These are phyloP conservation scores for Caenorhabditis angaria DNA, from an alignment of 2,888 invertebrate genomes.

Conservation along the genomic window DNA sequence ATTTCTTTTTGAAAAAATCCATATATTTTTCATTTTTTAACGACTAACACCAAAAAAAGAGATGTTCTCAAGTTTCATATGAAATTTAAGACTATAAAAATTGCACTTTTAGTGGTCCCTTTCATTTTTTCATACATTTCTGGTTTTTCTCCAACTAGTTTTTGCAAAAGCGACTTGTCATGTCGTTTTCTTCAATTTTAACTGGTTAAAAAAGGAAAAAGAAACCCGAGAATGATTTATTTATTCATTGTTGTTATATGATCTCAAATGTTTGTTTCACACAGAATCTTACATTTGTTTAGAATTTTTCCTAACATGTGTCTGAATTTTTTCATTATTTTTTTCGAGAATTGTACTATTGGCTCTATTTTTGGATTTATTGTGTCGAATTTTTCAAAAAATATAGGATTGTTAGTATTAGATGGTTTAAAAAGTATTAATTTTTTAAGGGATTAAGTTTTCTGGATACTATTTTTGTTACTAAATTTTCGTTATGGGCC, in stretches of 20 bases:
- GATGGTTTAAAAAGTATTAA: too few species aligned
- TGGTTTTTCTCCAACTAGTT: background rate
- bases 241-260: background rate
- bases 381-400: too few species aligned
- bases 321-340: too few species aligned
- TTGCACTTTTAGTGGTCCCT: background rate
- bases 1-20: background rate
- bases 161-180: background rate
- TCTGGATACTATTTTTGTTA: too few species aligned
- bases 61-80: conserved; percentile 2
- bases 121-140: background rate
- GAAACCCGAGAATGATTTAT: background rate
- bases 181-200: background rate
- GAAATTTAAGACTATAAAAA: background rate
- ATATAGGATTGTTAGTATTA: too few species aligned
- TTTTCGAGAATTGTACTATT: too few species aligned
- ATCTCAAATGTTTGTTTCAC: background rate
- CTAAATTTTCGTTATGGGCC: too few species aligned
- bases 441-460: too few species aligned
- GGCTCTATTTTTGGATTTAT: too few species aligned
- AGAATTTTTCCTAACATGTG: background rate
- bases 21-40: background rate
- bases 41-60: background rate
- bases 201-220: too few species aligned
- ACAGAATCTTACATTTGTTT: background rate